Conservation (phyloP, 1,140 invertebrate genomes). For the Brachionus koreanus region DNA sequence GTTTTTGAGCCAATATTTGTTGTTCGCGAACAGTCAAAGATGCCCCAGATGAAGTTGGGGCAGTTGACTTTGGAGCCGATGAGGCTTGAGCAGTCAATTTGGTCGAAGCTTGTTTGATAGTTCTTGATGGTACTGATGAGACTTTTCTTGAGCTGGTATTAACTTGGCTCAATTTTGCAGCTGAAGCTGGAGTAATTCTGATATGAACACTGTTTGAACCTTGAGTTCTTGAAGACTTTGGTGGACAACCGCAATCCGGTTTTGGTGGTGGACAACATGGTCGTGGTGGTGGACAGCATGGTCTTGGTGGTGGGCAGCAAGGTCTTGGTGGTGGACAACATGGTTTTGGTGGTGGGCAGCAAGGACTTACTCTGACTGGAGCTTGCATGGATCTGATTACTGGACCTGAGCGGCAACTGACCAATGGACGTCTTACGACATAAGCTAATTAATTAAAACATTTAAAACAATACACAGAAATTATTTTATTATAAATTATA, state of each 20-base stretch:
- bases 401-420: neutral
- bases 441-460: neutral
- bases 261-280: neutral
- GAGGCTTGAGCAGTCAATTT: neutral
- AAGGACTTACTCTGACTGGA: neutral
- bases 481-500: neutral
- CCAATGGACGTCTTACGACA: neutral
- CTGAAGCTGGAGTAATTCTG: slow-evolving; percentile 30
- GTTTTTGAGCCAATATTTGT: slow-evolving; percentile 8
- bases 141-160: neutral
- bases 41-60: neutral
- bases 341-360: neutral
- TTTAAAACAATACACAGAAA: neutral
- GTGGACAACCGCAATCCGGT: neutral
- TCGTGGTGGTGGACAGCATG: neutral
- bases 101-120: neutral
- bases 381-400: neutral
- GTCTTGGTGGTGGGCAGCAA: neutral
- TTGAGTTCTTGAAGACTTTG: neutral
- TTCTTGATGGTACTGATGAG: slow-evolving; percentile 9
- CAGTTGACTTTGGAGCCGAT: neutral
- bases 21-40: slow-evolving; percentile 15
- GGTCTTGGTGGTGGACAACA: neutral
- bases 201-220: slow-evolving; percentile 6
- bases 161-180: neutral